phyloP scores from a whole-genome alignment of 1,140 invertebrate genomes.

The Chionoecetes opilio region DNA sequence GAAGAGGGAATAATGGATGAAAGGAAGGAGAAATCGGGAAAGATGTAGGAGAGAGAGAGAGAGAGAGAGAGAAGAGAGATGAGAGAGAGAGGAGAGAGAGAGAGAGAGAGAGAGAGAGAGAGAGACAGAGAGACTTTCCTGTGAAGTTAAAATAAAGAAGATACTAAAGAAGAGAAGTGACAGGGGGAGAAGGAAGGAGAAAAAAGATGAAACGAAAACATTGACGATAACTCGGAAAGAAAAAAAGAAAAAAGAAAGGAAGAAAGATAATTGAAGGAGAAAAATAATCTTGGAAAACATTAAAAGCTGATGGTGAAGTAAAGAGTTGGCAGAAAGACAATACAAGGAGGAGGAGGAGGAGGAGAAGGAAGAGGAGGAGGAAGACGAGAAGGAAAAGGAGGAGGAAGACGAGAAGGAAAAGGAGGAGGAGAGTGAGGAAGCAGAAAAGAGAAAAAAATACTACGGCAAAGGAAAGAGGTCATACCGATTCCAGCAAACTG shows the following conservation, averaged over 20 bases:
- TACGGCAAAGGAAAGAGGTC: neutral
- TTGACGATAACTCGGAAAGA: too few relatives aligned
- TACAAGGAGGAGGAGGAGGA: conserved; percentile 4
- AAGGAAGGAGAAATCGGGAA: neutral
- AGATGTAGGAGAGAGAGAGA: neutral
- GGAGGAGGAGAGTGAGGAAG: neutral
- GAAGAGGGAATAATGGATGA: too few relatives aligned
- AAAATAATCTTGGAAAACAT: neutral
- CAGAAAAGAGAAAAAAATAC: neutral
- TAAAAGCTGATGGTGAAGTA: neutral
- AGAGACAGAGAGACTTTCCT: neutral
- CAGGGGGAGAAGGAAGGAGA: too few relatives aligned
- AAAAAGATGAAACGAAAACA: too few relatives aligned
- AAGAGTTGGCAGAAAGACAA: neutral
- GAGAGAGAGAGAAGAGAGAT: neutral
- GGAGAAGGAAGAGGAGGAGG: neutral
- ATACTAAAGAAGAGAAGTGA: too few relatives aligned
- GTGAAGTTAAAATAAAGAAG: too few relatives aligned
- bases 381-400: neutral
- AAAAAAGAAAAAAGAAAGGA: too few relatives aligned
- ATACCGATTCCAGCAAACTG: neutral
- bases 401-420: neutral
- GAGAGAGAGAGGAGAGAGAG: neutral
- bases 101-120: neutral
- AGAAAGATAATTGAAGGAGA: neutral